Conservation (phyloP, 2,797 vertebrate genomes). For the Hylomyscus alleni region DNA sequence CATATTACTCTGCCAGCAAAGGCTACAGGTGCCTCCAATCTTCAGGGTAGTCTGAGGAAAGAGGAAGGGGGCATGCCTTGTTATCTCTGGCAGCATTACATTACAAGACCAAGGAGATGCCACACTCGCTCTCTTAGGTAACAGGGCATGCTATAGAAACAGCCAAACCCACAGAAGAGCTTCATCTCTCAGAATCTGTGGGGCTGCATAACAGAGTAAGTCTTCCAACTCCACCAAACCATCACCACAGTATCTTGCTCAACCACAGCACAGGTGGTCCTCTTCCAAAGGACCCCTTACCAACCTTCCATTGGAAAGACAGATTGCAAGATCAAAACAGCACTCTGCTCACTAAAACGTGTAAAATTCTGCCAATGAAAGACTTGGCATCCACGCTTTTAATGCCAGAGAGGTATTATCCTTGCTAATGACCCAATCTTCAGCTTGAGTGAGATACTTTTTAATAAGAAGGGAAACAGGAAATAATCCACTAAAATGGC, state of each 20-base stretch:
- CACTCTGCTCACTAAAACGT: background rate
- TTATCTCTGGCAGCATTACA: background rate
- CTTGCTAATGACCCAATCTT: background rate
- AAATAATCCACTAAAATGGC: conserved; percentile 33
- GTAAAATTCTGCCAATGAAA: background rate
- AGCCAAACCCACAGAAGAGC: background rate
- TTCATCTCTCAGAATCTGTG: background rate
- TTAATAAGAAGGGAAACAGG: conserved; percentile 38
- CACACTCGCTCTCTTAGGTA: background rate
- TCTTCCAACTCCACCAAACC: background rate
- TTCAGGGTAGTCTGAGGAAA: background rate
- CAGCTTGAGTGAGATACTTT: background rate
- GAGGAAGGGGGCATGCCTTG: background rate
- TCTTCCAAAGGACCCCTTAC: conserved; percentile 4
- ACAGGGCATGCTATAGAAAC: background rate
- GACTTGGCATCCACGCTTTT: conserved; percentile 4
- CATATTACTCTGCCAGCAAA: background rate
- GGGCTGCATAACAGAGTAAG: background rate
- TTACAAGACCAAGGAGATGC: background rate
- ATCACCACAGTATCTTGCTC: background rate
- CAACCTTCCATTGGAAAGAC: background rate
- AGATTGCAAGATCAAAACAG: background rate
- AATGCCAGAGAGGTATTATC: background rate
- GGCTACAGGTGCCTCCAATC: accelerated
- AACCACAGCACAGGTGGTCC: background rate